A percentile compares a stretch with the other conserved stretches of the same genome.
phyloP scores from a whole-genome alignment of 2,113 vertebrate species.

The Chlamydotis undulata region DNA sequence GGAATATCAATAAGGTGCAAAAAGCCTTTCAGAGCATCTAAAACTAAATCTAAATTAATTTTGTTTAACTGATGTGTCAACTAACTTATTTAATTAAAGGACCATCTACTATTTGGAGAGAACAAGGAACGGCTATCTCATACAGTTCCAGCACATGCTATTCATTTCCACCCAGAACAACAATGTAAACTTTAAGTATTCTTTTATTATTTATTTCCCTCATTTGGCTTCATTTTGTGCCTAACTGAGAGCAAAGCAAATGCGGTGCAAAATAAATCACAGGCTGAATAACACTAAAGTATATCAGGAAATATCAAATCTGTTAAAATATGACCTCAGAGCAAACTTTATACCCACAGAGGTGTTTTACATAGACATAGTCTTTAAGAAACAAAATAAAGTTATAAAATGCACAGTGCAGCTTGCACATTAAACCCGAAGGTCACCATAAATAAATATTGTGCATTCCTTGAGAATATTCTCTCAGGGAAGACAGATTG shows the following conservation, averaged over 20 bases:
- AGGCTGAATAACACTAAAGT: neutral
- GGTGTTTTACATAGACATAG: neutral
- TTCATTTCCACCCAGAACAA: neutral
- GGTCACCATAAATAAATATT: neutral
- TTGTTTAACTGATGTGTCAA: neutral
- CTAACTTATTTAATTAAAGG: neutral
- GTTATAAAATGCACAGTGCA: neutral
- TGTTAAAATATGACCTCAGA: neutral
- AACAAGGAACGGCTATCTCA: neutral
- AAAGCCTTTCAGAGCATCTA: neutral
- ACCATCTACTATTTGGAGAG: neutral
- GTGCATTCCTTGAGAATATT: neutral
- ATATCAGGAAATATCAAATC: neutral
- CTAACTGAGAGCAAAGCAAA: neutral
- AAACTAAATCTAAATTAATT: slow-evolving; percentile 8
- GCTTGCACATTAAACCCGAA: neutral
- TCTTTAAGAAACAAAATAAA: neutral
- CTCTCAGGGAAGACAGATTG: neutral
- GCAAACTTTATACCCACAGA: neutral
- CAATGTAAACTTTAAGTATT: neutral
- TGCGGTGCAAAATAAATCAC: neutral
- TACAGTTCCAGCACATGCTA: neutral
- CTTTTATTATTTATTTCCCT: neutral
- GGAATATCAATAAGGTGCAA: neutral
- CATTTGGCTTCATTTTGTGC: neutral